phyloP scores from a whole-genome alignment of 2,797 vertebrate genomes.

The Gadopsis bispinosus region DNA sequence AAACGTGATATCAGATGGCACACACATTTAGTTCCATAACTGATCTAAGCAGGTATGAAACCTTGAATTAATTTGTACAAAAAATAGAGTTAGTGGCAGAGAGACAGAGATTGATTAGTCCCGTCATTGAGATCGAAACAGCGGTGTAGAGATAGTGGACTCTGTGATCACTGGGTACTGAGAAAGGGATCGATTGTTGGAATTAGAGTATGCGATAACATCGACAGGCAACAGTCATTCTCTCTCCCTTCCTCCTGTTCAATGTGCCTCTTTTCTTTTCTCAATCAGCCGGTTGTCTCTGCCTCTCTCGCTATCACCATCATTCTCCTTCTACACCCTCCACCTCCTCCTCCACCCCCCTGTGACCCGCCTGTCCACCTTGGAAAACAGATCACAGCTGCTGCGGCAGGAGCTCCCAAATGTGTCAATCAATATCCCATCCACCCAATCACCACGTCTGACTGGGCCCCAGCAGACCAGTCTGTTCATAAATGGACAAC shows the following conservation, averaged over 20 bases:
- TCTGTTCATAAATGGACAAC: constrained; percentile 45
- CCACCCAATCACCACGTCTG: constrained; percentile 57
- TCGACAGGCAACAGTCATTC: constrained; percentile 33
- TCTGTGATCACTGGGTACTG: constrained; percentile 18
- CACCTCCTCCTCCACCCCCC: constrained; percentile 9
- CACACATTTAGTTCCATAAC: neutral
- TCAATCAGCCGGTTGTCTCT: neutral
- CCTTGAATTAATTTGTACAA: neutral
- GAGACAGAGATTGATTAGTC: neutral
- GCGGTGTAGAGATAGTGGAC: constrained; percentile 22
- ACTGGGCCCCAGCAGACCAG: constrained; percentile 54
- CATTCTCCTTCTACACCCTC: constrained; percentile 17
- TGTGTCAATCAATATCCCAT: constrained; percentile 75
- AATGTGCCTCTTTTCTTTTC: constrained; percentile 8
- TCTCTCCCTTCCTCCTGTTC: constrained; percentile 16
- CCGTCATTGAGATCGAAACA: constrained; percentile 28
- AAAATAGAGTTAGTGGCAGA: neutral
- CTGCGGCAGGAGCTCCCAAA: constrained; percentile 60
- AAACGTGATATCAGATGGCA: neutral
- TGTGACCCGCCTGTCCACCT: constrained; percentile 45
- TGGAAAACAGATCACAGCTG: constrained; percentile 72
- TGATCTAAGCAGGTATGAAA: neutral
- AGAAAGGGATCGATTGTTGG: constrained; percentile 44
- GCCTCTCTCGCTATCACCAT: neutral
- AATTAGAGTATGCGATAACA: constrained; percentile 38